phyloP scores from a whole-genome alignment of 2,113 vertebrate genomes.

The Ptilonorhynchus violaceus region DNA sequence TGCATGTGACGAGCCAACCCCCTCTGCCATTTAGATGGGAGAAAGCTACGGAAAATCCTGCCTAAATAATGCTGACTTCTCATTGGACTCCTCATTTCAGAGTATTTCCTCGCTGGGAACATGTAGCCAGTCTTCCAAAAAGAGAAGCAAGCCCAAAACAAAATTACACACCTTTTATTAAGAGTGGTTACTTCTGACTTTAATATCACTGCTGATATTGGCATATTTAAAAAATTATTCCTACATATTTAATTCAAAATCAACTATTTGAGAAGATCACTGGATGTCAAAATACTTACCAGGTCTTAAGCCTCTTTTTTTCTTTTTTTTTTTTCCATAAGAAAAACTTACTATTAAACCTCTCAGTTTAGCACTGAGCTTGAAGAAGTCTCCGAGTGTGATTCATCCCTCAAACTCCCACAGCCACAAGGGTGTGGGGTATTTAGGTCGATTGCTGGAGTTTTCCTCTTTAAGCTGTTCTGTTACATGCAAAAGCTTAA shows the following conservation, averaged over 20 bases:
- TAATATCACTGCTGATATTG: background rate
- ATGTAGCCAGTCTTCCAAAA: background rate
- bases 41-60: background rate
- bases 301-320: background rate
- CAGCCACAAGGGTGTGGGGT: background rate
- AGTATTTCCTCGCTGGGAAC: background rate
- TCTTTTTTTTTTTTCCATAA: accelerated
- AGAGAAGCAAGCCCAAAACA: background rate
- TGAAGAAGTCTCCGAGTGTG: background rate
- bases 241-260: background rate
- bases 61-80: background rate
- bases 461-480: background rate
- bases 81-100: background rate
- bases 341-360: background rate
- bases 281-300: background rate
- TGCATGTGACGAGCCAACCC: background rate
- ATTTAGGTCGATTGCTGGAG: background rate
- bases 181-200: background rate
- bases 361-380: background rate
- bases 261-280: background rate
- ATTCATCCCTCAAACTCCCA: background rate
- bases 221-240: background rate
- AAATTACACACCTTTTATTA: background rate
- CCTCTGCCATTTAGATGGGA: background rate
- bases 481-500: background rate